phyloP scores from a whole-genome alignment of 2,888 invertebrate species.

The Iselma pallidipennis region DNA sequence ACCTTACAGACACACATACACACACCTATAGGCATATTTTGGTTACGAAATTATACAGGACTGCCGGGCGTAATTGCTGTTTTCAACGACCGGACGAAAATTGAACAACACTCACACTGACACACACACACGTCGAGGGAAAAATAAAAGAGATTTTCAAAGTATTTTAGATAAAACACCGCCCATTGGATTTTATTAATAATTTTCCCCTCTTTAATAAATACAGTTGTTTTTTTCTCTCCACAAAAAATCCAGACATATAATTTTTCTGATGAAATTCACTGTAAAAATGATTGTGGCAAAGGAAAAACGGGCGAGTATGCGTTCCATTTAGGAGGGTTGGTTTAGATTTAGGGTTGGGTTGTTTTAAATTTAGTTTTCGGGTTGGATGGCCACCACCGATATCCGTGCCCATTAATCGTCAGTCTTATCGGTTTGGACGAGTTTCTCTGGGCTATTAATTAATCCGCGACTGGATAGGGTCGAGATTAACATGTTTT shows the following conservation, averaged over 20 bases:
- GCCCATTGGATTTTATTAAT: not conserved
- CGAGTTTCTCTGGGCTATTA: slow-evolving; percentile 4
- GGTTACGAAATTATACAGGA: slow-evolving; percentile 24
- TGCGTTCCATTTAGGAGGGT: not conserved
- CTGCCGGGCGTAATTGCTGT: slow-evolving; percentile 15
- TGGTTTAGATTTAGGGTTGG: not conserved
- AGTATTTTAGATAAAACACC: not conserved
- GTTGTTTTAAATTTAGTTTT: not conserved
- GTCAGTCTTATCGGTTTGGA: slow-evolving; percentile 1
- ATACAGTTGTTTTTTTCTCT: not conserved
- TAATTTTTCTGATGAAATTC: not conserved
- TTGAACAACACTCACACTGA: not conserved
- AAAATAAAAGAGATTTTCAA: not conserved
- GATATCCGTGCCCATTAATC: slow-evolving; percentile 2
- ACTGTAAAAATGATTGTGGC: not conserved
- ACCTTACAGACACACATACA: slow-evolving; percentile 7
- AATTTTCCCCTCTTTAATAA: not conserved
- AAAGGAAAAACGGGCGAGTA: not conserved
- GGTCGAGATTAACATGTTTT: slow-evolving; percentile 7
- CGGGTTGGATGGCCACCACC: not conserved
- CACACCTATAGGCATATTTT: slow-evolving; percentile 7
- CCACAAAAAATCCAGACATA: not conserved
- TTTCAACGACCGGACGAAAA: slow-evolving; percentile 8
- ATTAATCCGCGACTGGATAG: slow-evolving; percentile 7
- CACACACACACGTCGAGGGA: not conserved